phyloP scores from a whole-genome alignment of 2,113 vertebrate genomes.

The Pachyramphus minor region DNA sequence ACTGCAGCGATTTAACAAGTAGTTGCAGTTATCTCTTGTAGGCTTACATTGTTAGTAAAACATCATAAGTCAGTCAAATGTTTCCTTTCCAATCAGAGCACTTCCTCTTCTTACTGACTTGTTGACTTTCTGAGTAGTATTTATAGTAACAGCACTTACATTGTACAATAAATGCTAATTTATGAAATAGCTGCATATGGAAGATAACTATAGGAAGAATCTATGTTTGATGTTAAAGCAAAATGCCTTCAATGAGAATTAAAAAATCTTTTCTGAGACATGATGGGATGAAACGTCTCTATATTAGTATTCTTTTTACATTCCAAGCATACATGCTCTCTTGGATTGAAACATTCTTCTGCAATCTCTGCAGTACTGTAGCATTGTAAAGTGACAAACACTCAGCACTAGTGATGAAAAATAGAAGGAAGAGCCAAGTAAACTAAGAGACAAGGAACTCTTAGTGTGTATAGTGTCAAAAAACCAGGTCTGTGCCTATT shows the following conservation, averaged over 20 bases:
- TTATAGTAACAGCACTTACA: neutral
- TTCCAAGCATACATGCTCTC: neutral
- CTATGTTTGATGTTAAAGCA: neutral
- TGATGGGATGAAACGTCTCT: neutral
- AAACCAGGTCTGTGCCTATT: neutral
- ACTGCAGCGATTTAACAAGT: neutral
- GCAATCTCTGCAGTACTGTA: neutral
- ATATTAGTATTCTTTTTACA: neutral
- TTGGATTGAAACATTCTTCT: neutral
- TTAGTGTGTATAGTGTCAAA: neutral
- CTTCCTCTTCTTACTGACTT: neutral
- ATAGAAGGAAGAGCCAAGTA: conserved; percentile 13
- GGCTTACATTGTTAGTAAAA: conserved; percentile 29
- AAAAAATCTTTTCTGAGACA: neutral
- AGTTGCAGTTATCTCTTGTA: conserved; percentile 23
- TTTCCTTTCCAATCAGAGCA: conserved; percentile 29
- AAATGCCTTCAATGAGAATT: neutral
- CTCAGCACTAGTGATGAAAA: neutral
- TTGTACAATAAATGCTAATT: conserved; percentile 12
- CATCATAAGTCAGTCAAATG: neutral
- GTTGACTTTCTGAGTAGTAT: neutral
- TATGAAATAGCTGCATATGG: neutral
- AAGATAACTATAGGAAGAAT: neutral
- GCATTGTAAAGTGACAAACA: neutral
- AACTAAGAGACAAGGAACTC: neutral